A percentile compares a stretch with the other conserved stretches of the same genome.
Evolutionary conservation across 2,888 invertebrate genomes (phyloP).

Genomic region (Nomada hirtipes): DNA sequence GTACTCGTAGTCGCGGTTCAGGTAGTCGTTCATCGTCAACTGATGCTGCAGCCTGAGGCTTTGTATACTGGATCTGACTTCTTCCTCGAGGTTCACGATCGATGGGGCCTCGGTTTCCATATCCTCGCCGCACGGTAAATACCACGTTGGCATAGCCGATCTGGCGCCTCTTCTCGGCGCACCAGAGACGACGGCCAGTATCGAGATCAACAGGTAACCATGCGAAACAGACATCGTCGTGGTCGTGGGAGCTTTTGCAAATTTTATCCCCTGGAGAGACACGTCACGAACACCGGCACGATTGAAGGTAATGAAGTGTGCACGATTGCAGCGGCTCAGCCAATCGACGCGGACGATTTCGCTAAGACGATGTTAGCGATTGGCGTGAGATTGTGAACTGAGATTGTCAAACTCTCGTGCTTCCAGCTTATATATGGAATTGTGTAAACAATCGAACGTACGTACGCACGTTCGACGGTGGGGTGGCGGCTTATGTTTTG

Average conservation of each 20-base stretch:
- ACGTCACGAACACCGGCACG: not conserved
- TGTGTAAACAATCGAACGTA: constrained; percentile 81
- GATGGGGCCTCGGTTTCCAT: constrained; percentile 59
- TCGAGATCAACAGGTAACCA: constrained; percentile 35
- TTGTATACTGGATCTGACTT: constrained; percentile 68
- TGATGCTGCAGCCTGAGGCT: constrained; percentile 78
- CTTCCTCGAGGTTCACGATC: constrained; percentile 64
- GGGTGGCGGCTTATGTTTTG: constrained; percentile 75
- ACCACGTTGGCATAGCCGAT: constrained; percentile 76
- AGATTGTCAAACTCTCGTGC: constrained; percentile 82
- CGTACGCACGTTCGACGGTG: constrained; percentile 75
- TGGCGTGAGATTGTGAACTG: constrained; percentile 79
- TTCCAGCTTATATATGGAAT: constrained; percentile 82
- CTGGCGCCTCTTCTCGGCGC: constrained; percentile 57
- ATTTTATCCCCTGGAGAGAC: not conserved
- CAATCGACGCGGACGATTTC: constrained; percentile 5
- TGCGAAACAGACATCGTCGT: constrained; percentile 40
- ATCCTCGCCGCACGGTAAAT: constrained; percentile 79
- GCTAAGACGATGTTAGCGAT: constrained; percentile 66
- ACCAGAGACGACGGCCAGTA: constrained; percentile 30
- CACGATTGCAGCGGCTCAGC: not conserved
- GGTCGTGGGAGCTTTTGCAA: not conserved
- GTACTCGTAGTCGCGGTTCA: constrained; percentile 80
- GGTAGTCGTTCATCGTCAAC: constrained; percentile 78
- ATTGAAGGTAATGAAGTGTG: not conserved